These are phyloP conservation scores for Maconellicoccus hirsutus DNA, from an alignment of 1,140 invertebrate species.

Conservation along the genomic window DNA sequence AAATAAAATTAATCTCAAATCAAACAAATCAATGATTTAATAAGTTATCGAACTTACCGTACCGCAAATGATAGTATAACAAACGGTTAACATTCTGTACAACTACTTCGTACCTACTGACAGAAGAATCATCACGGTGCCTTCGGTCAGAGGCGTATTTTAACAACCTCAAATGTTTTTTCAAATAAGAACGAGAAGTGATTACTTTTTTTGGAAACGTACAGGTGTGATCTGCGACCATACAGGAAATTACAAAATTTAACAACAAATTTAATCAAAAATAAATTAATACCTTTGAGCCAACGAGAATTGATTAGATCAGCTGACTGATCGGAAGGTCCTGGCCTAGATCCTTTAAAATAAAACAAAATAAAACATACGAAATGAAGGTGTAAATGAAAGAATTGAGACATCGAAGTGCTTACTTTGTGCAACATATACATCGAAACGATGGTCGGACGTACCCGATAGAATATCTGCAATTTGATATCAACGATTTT, in stretches of 20 bases:
- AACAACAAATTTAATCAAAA: neutral
- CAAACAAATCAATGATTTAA: too few species aligned
- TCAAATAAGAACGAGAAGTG: neutral
- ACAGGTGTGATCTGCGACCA: neutral
- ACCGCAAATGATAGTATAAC: neutral
- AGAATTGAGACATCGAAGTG: neutral
- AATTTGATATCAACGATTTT: neutral
- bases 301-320: neutral
- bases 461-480: neutral
- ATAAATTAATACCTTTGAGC: neutral
- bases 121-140: neutral
- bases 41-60: neutral
- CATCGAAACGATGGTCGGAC: neutral
- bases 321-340: neutral
- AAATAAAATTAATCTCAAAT: neutral
- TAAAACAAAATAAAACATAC: neutral
- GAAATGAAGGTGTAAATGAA: too few species aligned
- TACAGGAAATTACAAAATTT: neutral
- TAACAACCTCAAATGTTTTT: neutral
- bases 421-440: neutral
- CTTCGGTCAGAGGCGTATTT: neutral
- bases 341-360: neutral
- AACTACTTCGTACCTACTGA: neutral
- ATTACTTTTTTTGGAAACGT: neutral
- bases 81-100: neutral